These are phyloP conservation scores for Dasypogon diadema DNA, from an alignment of 2,888 invertebrate species.

Conservation along the genomic window DNA sequence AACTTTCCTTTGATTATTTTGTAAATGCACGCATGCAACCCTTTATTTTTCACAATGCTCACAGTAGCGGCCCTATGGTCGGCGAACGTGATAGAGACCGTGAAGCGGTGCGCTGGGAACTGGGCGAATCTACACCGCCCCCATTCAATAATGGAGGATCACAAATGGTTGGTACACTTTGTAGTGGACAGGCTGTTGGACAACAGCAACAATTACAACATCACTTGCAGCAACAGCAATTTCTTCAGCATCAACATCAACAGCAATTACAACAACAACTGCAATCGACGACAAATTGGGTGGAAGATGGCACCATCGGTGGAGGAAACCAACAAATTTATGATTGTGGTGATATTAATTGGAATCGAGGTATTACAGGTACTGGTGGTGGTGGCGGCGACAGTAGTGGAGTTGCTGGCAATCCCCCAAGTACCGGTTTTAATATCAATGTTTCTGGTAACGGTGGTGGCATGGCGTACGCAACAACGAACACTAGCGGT, in stretches of 20 bases:
- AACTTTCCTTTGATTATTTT: background rate
- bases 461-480: slow-evolving; percentile 55
- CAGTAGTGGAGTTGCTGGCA: slow-evolving; percentile 61
- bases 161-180: slow-evolving; percentile 69
- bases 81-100: slow-evolving; percentile 70
- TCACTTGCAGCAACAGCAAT: slow-evolving; percentile 60
- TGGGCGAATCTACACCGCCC: slow-evolving; percentile 70
- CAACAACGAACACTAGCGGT: slow-evolving; percentile 58
- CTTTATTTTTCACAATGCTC: background rate
- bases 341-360: slow-evolving; percentile 66
- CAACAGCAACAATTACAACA: slow-evolving; percentile 64
- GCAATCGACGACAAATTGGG: slow-evolving; percentile 62
- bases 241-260: slow-evolving; percentile 60
- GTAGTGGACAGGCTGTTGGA: slow-evolving; percentile 68
- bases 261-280: slow-evolving; percentile 58
- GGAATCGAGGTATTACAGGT: slow-evolving; percentile 61
- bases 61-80: slow-evolving; percentile 69
- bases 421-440: slow-evolving; percentile 65
- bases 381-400: slow-evolving; percentile 63
- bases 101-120: slow-evolving; percentile 71
- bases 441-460: slow-evolving; percentile 62
- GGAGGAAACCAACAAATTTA: slow-evolving; percentile 66
- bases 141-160: slow-evolving; percentile 69
- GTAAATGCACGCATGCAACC: background rate
- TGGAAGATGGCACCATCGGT: slow-evolving; percentile 61